Evolutionary conservation across 1,140 invertebrate species (phyloP).

Genomic region (Anastatus disparis): DNA sequence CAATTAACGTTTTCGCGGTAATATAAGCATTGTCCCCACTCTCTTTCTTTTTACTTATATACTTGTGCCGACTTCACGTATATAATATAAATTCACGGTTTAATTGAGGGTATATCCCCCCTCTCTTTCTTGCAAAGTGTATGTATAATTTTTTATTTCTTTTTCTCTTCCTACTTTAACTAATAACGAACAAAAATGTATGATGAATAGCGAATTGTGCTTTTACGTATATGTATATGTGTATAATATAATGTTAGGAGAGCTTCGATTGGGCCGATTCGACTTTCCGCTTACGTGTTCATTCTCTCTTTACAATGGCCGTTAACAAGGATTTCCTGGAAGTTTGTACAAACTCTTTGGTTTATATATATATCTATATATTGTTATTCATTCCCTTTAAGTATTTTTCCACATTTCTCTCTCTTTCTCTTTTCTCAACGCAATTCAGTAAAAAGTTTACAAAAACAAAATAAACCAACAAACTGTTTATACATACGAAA

Average conservation of each 20-base stretch:
- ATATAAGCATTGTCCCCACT: constrained; percentile 39
- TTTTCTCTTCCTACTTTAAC: constrained; percentile 30
- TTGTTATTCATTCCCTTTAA: neutral
- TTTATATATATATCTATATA: neutral
- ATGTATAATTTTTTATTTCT: too few relatives aligned
- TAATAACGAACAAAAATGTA: constrained; percentile 42
- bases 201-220: constrained; percentile 43
- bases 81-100: constrained; percentile 37
- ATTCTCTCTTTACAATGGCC: constrained; percentile 42
- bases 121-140: too few relatives aligned
- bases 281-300: constrained; percentile 42
- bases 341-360: constrained; percentile 34
- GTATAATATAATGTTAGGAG: too few relatives aligned
- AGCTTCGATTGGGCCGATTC: constrained; percentile 41
- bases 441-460: constrained; percentile 29
- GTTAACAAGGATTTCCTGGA: constrained; percentile 45
- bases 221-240: too few relatives aligned
- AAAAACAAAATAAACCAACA: too few relatives aligned
- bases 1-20: constrained; percentile 41
- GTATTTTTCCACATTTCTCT: constrained; percentile 1
- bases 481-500: too few relatives aligned
- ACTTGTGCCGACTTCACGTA: constrained; percentile 38
- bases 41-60: constrained; percentile 43
- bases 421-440: constrained; percentile 1
- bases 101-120: constrained; percentile 34